phyloP scores from a whole-genome alignment of 1,140 invertebrate species.

The Pogonomyrmex californicus region DNA sequence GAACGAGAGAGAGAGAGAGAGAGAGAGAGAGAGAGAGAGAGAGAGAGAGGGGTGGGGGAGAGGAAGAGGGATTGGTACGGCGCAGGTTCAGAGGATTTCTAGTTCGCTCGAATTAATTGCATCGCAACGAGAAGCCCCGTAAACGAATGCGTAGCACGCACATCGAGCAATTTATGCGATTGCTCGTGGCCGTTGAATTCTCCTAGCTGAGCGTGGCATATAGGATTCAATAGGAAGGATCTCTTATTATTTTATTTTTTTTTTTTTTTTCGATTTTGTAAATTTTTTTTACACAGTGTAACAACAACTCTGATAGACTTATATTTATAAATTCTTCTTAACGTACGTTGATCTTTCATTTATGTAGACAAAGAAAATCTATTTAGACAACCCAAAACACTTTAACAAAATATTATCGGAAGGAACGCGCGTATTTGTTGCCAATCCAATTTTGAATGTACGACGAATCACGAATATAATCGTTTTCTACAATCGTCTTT shows the following conservation, averaged over 20 bases:
- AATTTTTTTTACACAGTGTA: background rate
- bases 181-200: slow-evolving; percentile 46
- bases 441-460: no score
- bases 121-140: slow-evolving; percentile 66
- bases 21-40: no score
- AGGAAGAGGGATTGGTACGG: background rate
- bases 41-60: no score
- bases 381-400: background rate
- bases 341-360: background rate
- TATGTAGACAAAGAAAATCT: background rate
- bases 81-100: background rate
- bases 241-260: background rate
- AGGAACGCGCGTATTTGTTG: background rate
- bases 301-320: no score
- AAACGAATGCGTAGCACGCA: slow-evolving; percentile 74
- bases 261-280: background rate
- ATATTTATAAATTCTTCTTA: background rate
- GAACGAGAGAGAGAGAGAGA: slow-evolving; percentile 29
- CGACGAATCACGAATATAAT: no score
- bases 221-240: background rate
- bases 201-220: slow-evolving; percentile 1
- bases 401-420: background rate
- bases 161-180: slow-evolving; percentile 68
- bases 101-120: slow-evolving; percentile 71
- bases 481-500: background rate